Evolutionary conservation across 2,113 vertebrate species (phyloP).

Genomic region (Poecile atricapillus): DNA sequence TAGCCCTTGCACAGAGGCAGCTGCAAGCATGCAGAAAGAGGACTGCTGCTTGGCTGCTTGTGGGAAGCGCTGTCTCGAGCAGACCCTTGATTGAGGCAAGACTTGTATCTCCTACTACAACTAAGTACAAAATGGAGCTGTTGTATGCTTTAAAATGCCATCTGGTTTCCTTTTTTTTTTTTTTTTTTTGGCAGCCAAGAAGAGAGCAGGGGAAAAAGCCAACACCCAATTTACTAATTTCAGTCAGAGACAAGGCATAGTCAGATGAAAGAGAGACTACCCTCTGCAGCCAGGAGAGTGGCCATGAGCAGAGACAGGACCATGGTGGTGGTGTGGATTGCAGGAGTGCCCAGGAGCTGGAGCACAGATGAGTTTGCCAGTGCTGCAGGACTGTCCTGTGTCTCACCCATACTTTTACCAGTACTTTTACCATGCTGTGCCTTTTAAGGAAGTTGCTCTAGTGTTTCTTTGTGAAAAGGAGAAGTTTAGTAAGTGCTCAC

Average conservation of each 20-base stretch:
- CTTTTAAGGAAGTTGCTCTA: background rate
- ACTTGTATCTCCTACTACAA: background rate
- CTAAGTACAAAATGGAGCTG: background rate
- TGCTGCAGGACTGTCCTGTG: background rate
- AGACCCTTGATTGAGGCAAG: background rate
- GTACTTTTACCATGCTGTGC: rapidly evolving
- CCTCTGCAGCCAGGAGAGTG: background rate
- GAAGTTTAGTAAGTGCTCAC: background rate
- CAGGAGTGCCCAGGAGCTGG: background rate
- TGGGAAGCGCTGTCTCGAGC: background rate
- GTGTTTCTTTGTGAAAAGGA: background rate
- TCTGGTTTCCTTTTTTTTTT: background rate
- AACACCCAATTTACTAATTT: background rate
- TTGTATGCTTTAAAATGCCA: background rate
- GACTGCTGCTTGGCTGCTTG: rapidly evolving
- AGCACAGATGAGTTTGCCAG: background rate
- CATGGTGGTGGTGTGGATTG: background rate
- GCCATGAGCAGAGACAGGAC: background rate
- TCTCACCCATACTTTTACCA: background rate
- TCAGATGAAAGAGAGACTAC: background rate
- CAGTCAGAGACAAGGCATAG: background rate
- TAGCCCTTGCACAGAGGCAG: background rate
- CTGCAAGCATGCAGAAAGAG: background rate
- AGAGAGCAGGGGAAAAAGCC: background rate
- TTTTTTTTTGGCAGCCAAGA: background rate